phyloP scores from a whole-genome alignment of 2,888 invertebrate species.

The Oscheius sp. region DNA sequence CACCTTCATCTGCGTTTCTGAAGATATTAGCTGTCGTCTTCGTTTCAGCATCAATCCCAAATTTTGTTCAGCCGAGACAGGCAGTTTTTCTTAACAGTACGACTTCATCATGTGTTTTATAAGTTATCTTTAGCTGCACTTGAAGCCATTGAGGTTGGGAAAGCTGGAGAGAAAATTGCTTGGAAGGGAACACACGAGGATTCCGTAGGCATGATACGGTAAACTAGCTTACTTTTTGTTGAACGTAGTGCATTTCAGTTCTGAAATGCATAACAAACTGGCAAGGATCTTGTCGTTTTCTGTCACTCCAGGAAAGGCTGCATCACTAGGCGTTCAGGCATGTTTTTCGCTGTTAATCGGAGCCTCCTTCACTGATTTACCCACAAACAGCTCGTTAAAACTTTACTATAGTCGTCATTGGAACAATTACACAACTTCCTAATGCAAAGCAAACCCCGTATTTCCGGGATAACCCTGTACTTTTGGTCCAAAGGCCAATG shows the following conservation, averaged over 20 bases:
- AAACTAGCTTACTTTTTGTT: neutral
- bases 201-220: constrained; percentile 46
- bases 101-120: neutral
- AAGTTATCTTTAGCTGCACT: constrained; percentile 44
- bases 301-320: constrained; percentile 24
- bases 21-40: constrained; percentile 48
- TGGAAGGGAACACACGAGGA: constrained; percentile 24
- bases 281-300: constrained; percentile 46
- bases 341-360: neutral
- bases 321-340: constrained; percentile 22
- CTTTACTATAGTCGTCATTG: neutral
- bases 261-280: constrained; percentile 47
- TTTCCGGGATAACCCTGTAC: too few relatives aligned
- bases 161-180: constrained; percentile 46
- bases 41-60: constrained; percentile 51
- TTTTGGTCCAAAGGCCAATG: too few relatives aligned
- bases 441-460: too few relatives aligned
- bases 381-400: neutral
- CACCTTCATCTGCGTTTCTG: constrained; percentile 46
- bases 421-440: neutral
- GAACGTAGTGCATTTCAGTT: neutral
- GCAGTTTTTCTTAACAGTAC: constrained; percentile 45
- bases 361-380: neutral
- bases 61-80: constrained; percentile 48
- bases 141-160: constrained; percentile 50